A percentile compares a stretch with the other conserved stretches of the same genome.
Evolutionary conservation across 2,113 vertebrate genomes (phyloP).

Genomic region (Sigmodon hispidus): DNA sequence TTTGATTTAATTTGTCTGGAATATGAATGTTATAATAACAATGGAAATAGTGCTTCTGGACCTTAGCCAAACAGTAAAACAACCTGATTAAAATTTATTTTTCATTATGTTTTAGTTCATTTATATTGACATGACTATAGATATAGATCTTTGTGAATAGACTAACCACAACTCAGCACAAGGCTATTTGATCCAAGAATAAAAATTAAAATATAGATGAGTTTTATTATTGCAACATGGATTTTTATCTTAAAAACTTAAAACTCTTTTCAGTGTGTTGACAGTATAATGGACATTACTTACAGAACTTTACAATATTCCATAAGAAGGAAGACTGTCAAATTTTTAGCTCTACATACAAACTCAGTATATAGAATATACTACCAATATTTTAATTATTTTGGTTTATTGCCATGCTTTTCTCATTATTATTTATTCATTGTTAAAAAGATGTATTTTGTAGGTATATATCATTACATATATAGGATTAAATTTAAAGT

Average conservation of each 20-base stretch:
- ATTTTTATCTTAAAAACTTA: not conserved
- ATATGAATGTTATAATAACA: slow-evolving; percentile 52
- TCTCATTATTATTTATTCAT: slow-evolving; percentile 23
- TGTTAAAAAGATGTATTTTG: not conserved
- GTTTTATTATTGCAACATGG: not conserved
- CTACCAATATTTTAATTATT: not conserved
- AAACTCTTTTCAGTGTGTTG: not conserved
- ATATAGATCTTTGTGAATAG: slow-evolving; percentile 52
- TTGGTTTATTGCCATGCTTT: not conserved
- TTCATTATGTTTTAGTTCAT: slow-evolving; percentile 69
- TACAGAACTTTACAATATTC: not conserved
- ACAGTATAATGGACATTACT: not conserved
- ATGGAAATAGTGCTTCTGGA: slow-evolving; percentile 47
- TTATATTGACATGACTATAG: slow-evolving; percentile 60
- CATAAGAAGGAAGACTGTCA: not conserved
- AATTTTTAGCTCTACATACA: slow-evolving; percentile 5
- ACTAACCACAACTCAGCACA: slow-evolving; percentile 37
- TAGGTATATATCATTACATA: not conserved
- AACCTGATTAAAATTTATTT: slow-evolving; percentile 69
- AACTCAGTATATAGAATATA: not conserved
- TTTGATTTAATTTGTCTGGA: slow-evolving; percentile 63
- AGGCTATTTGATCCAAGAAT: slow-evolving; percentile 13
- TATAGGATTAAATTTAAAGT: no score
- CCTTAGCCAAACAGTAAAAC: slow-evolving; percentile 59
- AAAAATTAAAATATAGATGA: slow-evolving; percentile 63